Evolutionary conservation across 2,113 vertebrate species (phyloP), one percentile per base, ranked within the genome.

Genomic region (Lepisosteus oculatus): DNA sequence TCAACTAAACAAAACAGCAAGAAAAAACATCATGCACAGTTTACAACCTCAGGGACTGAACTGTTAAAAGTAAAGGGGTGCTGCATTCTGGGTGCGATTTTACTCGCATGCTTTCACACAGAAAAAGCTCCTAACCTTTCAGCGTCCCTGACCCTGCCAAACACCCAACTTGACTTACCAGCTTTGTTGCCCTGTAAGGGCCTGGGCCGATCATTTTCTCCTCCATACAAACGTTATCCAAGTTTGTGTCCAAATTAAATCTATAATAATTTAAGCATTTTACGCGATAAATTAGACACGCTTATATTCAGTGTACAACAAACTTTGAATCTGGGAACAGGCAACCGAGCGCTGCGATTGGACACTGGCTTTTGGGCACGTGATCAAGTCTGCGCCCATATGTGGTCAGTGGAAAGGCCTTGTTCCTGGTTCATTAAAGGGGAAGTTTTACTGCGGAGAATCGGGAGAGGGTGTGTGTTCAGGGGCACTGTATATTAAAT

Each of bases 131-230:
- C 29, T 29, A 29, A 29, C 29, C 29, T 29, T 29, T 29, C 29
- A 29, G 29, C 29, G 29, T 29, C 17, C 6, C 59, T 6, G 14
- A 61, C 3, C 6, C 59, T 6, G 6, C 59, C 59, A 6, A 61
- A 14, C 14, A 6, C 59, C 14, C 59, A 61, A 14, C 13, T 15
- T 59, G 43, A 89, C 93, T 95, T 75, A 95, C 94, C 92, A 95
- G 78, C 65, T 83, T 92, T 3, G 94, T 95, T 8, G 94, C 94
- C 51, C 94, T 88, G 79, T 94, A 95, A 0, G 94, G 93, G 8
- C 94, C 93, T 0, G 94, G 92, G 0, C 92, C 92, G 15, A 95
- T 90, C 3, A 94, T 78, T 57, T 82, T 74, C 2, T 87, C 84
- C 69, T 93, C 90, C 92, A 93, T 94, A 68, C 56, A 2, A 47